These are phyloP conservation scores for Trachymyrmex septentrionalis DNA, from an alignment of 1,140 invertebrate species.

Conservation along the genomic window DNA sequence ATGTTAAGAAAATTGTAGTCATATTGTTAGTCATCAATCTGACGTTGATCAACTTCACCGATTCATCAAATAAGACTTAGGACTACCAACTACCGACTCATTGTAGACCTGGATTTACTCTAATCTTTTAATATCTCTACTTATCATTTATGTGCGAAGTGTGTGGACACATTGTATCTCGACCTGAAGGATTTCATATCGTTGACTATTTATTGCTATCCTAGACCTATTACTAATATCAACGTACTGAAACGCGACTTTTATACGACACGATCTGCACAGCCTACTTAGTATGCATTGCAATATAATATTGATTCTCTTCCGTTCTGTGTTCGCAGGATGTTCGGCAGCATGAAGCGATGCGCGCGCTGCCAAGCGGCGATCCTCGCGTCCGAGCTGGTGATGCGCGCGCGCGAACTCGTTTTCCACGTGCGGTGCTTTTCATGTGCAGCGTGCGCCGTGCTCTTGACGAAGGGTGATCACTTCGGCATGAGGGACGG, in stretches of 20 bases:
- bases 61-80: too few species aligned
- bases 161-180: too few species aligned
- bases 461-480: constrained; percentile 95
- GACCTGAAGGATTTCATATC: too few species aligned
- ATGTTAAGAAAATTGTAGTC: too few species aligned
- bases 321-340: constrained; percentile 87
- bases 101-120: too few species aligned
- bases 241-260: background rate
- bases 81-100: too few species aligned
- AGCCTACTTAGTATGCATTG: background rate
- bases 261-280: background rate
- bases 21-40: too few species aligned
- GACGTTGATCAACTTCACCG: too few species aligned
- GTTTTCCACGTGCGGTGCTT: constrained; percentile 99
- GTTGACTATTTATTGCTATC: too few species aligned
- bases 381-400: constrained; percentile 97
- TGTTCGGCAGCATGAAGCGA: constrained; percentile 91
- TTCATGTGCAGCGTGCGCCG: constrained; percentile 96
- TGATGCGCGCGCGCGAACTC: constrained; percentile 97
- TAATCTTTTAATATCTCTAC: too few species aligned
- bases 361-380: constrained; percentile 96
- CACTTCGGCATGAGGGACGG: constrained; percentile 97
- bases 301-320: constrained; percentile 22
- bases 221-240: background rate
- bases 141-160: too few species aligned